phyloP scores from a whole-genome alignment of 2,888 invertebrate genomes.

The Chouioia cunea region DNA sequence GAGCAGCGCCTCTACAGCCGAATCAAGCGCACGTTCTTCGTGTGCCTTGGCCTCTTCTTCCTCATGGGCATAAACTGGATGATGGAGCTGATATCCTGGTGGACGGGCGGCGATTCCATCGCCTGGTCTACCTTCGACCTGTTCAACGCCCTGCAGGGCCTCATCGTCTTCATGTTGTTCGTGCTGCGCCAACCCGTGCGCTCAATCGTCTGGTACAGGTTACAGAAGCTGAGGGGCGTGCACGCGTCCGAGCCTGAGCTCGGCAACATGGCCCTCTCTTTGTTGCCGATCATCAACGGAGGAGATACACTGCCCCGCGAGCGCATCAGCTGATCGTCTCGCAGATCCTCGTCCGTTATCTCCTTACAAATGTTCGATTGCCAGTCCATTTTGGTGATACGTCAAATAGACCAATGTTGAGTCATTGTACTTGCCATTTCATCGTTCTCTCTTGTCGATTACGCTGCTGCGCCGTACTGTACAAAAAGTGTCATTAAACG shows the following conservation, averaged over 20 bases:
- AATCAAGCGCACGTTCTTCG: slow-evolving; percentile 68
- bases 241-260: slow-evolving; percentile 53
- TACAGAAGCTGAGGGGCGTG: slow-evolving; percentile 58
- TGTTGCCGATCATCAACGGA: slow-evolving; percentile 58
- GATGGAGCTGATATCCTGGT: slow-evolving; percentile 79
- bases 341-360: too few species aligned
- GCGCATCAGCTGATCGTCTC: slow-evolving; percentile 45
- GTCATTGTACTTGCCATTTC: too few species aligned
- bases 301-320: slow-evolving; percentile 51
- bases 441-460: too few species aligned
- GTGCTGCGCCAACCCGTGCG: slow-evolving; percentile 67
- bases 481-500: too few species aligned
- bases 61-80: slow-evolving; percentile 81
- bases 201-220: slow-evolving; percentile 58
- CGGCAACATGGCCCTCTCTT: slow-evolving; percentile 57
- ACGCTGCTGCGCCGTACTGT: too few species aligned
- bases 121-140: slow-evolving; percentile 77
- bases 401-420: too few species aligned
- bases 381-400: too few species aligned
- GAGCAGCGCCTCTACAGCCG: slow-evolving; percentile 64
- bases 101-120: slow-evolving; percentile 70
- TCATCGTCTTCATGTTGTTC: slow-evolving; percentile 77
- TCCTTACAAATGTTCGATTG: too few species aligned
- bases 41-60: slow-evolving; percentile 74
- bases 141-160: slow-evolving; percentile 78